Evolutionary conservation across 2,113 vertebrate genomes (phyloP).

Genomic region (Orcinus orca): DNA sequence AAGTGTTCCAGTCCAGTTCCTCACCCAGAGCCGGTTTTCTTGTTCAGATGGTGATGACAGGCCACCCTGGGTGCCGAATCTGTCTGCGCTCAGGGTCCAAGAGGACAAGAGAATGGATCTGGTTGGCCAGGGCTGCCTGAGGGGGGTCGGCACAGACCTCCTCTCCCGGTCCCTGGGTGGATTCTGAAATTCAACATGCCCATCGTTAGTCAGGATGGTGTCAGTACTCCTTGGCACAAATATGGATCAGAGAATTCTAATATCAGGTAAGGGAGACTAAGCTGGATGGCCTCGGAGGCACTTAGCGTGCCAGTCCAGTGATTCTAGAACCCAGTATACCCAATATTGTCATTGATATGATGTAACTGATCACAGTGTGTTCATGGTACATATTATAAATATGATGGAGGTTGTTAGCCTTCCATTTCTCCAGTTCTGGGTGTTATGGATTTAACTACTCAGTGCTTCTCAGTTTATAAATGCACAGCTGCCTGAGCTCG

Average conservation of each 20-base stretch:
- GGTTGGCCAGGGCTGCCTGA: background rate
- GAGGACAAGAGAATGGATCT: background rate
- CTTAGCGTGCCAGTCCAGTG: background rate
- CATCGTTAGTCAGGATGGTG: background rate
- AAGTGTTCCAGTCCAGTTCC: background rate
- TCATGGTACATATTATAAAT: background rate
- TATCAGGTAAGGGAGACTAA: no score
- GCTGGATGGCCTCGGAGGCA: background rate
- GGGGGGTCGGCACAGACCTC: accelerated
- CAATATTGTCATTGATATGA: background rate
- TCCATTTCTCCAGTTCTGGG: background rate
- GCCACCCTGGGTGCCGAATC: background rate
- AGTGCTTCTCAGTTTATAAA: background rate
- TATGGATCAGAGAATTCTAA: background rate
- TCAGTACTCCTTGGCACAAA: background rate
- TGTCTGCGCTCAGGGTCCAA: background rate
- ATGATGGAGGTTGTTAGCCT: background rate
- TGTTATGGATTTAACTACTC: background rate
- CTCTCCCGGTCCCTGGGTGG: background rate
- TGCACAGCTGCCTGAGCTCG: background rate
- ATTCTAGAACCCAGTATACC: background rate
- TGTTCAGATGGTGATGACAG: background rate
- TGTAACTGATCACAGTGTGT: background rate
- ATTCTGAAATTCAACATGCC: background rate
- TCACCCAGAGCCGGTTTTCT: background rate